phyloP scores from a whole-genome alignment of 1,140 invertebrate genomes.

The Thalassaphorura encarpata region DNA sequence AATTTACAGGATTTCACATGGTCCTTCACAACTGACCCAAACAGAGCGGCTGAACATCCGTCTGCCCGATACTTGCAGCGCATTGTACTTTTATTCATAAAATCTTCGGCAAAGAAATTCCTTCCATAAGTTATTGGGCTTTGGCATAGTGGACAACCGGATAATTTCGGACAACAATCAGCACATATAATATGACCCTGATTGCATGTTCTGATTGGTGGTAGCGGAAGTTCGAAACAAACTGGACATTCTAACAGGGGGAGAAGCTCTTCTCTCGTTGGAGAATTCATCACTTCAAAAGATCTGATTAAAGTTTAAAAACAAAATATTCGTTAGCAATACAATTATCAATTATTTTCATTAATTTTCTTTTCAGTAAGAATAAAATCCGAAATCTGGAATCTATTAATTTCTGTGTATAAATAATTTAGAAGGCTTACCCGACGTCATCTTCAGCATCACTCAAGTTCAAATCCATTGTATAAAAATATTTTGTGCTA shows the following conservation, averaged over 20 bases:
- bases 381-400: too few relatives aligned
- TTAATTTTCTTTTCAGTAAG: too few relatives aligned
- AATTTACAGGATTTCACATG: constrained; percentile 17
- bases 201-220: constrained; percentile 18
- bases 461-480: too few relatives aligned
- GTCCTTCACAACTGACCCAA: constrained; percentile 1
- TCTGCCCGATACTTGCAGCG: constrained; percentile 19
- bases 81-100: constrained; percentile 13
- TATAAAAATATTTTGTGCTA: too few relatives aligned
- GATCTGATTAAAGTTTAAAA: too few relatives aligned
- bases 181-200: constrained; percentile 20
- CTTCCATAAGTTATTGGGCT: constrained; percentile 16
- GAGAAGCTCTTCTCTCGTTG: constrained; percentile 12
- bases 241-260: constrained; percentile 23
- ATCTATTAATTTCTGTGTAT: too few relatives aligned
- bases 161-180: constrained; percentile 2
- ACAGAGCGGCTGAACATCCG: constrained; percentile 9
- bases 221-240: constrained; percentile 20
- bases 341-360: too few relatives aligned
- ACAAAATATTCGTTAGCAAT: too few relatives aligned
- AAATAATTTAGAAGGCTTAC: too few relatives aligned
- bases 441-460: too few relatives aligned
- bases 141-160: constrained; percentile 15
- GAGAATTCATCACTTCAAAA: constrained; percentile 7
- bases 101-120: constrained; percentile 24